Evolutionary conservation across 64 coral and sea anemone species (phyloP).

Genomic region (Montipora cactus): DNA sequence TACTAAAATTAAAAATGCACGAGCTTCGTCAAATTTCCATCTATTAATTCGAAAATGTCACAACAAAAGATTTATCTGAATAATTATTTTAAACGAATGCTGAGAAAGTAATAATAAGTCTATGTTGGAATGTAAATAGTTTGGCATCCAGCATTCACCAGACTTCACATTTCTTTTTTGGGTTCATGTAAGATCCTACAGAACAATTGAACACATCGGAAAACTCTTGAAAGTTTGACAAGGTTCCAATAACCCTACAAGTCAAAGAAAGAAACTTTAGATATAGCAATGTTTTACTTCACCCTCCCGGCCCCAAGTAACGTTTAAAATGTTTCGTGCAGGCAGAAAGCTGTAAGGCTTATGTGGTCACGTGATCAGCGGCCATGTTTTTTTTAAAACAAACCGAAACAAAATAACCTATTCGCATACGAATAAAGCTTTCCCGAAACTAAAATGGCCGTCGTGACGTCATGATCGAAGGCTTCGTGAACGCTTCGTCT

Average conservation of each 20-base stretch:
- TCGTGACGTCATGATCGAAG: too few species aligned
- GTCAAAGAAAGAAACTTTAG: not conserved
- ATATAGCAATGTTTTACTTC: not conserved
- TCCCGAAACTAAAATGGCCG: too few species aligned
- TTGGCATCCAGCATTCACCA: slow-evolving; percentile 50
- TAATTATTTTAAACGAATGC: too few species aligned
- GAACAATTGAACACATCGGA: slow-evolving; percentile 90
- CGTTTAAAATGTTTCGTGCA: not conserved
- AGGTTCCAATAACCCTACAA: slow-evolving; percentile 89
- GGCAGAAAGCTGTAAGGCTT: too few species aligned
- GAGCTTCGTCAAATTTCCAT: not conserved
- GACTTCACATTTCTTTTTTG: slow-evolving; percentile 91
- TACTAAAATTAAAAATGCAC: too few species aligned
- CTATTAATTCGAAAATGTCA: not conserved
- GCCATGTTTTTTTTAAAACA: too few species aligned
- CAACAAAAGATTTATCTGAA: not conserved
- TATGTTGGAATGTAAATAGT: not conserved
- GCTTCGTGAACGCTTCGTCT: too few species aligned
- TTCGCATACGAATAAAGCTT: too few species aligned
- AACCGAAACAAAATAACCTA: too few species aligned
- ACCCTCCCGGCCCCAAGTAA: too few species aligned
- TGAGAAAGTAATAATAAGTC: not conserved
- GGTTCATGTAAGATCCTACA: slow-evolving; percentile 77
- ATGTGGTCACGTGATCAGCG: too few species aligned
- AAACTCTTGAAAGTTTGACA: slow-evolving; percentile 86